phyloP scores from a whole-genome alignment of 2,888 invertebrate genomes.

The Punctoribates punctum region DNA sequence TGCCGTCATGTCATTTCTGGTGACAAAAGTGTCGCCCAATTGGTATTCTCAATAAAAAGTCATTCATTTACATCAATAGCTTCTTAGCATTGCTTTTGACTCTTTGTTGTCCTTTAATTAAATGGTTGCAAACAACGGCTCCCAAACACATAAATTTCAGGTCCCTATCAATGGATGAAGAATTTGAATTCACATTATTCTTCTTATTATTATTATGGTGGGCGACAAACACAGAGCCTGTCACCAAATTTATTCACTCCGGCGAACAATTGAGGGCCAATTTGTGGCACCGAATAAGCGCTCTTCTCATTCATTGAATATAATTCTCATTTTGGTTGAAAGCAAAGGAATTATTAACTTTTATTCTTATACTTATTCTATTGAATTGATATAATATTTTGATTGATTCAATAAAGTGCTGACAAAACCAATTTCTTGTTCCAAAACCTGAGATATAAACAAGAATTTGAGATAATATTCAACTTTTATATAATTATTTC shows the following conservation, averaged over 20 bases:
- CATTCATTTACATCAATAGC: constrained; percentile 1
- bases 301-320: too few relatives aligned
- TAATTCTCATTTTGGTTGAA: background rate
- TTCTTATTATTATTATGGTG: background rate
- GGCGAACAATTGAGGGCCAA: constrained; percentile 1
- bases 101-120: constrained; percentile 7
- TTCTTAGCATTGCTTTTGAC: background rate
- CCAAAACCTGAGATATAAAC: too few relatives aligned
- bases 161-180: background rate
- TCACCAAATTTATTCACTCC: background rate
- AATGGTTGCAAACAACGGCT: constrained; percentile 21
- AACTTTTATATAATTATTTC: too few relatives aligned
- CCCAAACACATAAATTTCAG: background rate
- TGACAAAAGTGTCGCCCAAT: background rate
- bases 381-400: too few relatives aligned
- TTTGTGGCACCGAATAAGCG: background rate
- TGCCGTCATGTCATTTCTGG: constrained; percentile 13
- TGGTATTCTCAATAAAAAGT: constrained; percentile 23
- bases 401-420: too few relatives aligned
- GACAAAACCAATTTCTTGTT: too few relatives aligned
- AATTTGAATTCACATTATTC: background rate
- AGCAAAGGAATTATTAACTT: background rate
- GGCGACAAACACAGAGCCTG: background rate
- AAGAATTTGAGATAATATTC: too few relatives aligned
- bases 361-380: too few relatives aligned